Conservation (phyloP, 2,888 invertebrate species). For the Chrysotoxum bicinctum region DNA sequence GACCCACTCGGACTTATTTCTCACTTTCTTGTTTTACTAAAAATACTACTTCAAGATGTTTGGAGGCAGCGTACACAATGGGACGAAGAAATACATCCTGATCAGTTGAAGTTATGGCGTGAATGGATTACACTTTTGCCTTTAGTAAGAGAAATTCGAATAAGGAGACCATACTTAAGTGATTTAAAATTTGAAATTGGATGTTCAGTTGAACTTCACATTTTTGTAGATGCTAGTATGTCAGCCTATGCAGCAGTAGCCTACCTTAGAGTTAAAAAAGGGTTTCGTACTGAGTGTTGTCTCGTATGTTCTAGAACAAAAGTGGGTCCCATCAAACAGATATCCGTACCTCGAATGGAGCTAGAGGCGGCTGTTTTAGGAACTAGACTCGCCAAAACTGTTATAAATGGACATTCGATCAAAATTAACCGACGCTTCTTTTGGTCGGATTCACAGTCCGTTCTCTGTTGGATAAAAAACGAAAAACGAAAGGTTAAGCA, state of each 20-base stretch:
- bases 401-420: background rate
- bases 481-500: background rate
- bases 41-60: constrained; percentile 8
- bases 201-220: constrained; percentile 35
- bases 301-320: background rate
- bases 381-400: background rate
- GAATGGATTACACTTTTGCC: constrained; percentile 11
- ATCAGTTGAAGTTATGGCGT: background rate
- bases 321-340: background rate
- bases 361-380: background rate
- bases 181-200: constrained; percentile 17
- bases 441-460: constrained; percentile 1
- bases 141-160: background rate
- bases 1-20: constrained; percentile 32
- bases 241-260: constrained; percentile 23
- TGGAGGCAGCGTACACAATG: background rate
- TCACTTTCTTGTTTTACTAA: constrained; percentile 2
- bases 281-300: background rate
- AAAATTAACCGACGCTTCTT: background rate
- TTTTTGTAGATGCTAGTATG: constrained; percentile 61
- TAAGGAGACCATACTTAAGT: background rate
- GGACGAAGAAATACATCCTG: constrained; percentile 14
- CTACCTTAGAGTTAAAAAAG: background rate
- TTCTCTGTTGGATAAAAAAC: constrained; percentile 26
- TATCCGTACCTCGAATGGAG: constrained; percentile 2